These are phyloP conservation scores for Corythornis cristatus DNA, from an alignment of 2,113 vertebrate species.

Conservation along the genomic window DNA sequence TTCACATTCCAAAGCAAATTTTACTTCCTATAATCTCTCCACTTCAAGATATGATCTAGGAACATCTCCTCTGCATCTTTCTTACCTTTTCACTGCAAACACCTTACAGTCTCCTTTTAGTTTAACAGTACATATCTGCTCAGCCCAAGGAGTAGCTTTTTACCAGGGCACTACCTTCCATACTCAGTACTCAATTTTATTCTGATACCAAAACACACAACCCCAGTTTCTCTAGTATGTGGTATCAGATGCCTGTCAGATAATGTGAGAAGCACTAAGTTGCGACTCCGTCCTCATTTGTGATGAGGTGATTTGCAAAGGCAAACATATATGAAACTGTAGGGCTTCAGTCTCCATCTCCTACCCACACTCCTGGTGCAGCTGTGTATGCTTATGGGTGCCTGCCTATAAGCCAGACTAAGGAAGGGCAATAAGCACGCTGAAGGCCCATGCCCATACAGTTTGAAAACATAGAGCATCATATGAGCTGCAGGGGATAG, in stretches of 20 bases:
- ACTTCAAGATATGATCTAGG: not conserved
- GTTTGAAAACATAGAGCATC: not conserved
- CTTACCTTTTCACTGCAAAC: not conserved
- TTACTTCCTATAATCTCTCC: not conserved
- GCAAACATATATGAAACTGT: rapidly evolving
- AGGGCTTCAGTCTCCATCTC: not conserved
- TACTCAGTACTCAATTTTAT: not conserved
- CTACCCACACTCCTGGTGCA: not conserved
- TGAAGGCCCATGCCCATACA: rapidly evolving
- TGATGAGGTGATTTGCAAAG: not conserved
- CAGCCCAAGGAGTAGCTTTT: not conserved
- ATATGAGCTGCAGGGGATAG: not conserved
- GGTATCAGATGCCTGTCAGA: not conserved
- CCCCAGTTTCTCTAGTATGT: not conserved
- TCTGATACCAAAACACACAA: not conserved
- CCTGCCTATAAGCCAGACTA: not conserved
- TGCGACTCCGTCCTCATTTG: not conserved
- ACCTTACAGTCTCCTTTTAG: not conserved
- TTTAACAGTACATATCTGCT: not conserved
- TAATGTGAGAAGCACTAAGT: not conserved
- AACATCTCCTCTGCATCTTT: not conserved
- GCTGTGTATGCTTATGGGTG: not conserved
- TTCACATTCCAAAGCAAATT: not conserved
- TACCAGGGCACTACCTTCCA: not conserved
- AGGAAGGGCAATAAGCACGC: not conserved